Evolutionary conservation across 2,888 invertebrate genomes (phyloP), one percentile per base, ranked within the genome.

Genomic region (Arge pagana): DNA sequence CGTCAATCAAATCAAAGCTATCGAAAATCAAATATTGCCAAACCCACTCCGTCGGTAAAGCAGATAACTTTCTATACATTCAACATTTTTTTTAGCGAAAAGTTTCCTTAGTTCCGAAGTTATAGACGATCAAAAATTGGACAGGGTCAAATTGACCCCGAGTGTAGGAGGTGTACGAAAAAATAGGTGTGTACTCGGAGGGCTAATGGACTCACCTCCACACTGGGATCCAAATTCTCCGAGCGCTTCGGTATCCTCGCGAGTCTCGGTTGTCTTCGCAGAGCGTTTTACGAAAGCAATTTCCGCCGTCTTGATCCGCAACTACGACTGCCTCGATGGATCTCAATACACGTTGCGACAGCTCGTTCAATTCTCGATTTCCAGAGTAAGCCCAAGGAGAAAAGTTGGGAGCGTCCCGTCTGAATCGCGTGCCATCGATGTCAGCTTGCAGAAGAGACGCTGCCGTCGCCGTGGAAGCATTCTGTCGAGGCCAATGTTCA

Each of bases 181-280:
- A n/a, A n/a, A n/a, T n/a, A n/a, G n/a, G n/a, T n/a, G n/a, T n/a
- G n/a, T n/a, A n/a, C n/a, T n/a, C n/a, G n/a, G n/a, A n/a, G n/a
- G n/a, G n/a, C n/a, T n/a, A n/a, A n/a, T n/a, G n/a, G 55, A 77
- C 77, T 77, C 79, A 89, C 89, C 89, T 86, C 87, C 88, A 89
- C 56, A 89, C 79, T 0, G 89, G 88, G 51, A 89, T 76, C 85
- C 88, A 87, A 60, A 87, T 81, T 68, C 82, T 83, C 53, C 82
- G 83, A 6, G 78, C 79, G 51, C 83, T 82, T 0, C 72, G 68
- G 43, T 83, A 69, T 18, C 72, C 74, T 53, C 84, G 81, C 0
- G 86, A 85, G 60, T 79, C 81, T 61, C 80, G 83, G 66, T 88
- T 89, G 42, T 86, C 86, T 39, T 85, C 80, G 67, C 90, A 90